These are phyloP conservation scores for Loris lydekkerianus DNA, from an alignment of 2,797 vertebrate genomes.

Conservation along the genomic window DNA sequence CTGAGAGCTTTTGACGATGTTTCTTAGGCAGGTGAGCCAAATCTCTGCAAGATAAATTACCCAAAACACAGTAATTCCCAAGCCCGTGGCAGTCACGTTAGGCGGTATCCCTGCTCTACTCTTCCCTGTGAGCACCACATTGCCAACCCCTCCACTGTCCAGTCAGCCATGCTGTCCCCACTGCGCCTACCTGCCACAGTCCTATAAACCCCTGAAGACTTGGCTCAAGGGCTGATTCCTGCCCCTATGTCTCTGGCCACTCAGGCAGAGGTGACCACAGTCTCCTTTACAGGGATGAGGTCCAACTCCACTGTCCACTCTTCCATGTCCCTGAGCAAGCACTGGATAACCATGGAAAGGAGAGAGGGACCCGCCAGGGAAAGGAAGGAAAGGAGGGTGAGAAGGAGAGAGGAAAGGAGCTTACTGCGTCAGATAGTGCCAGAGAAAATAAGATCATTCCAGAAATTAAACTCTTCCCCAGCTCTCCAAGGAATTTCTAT, in stretches of 20 bases:
- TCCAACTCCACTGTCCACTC: no score
- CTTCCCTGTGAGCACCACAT: rapidly evolving
- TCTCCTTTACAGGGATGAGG: background rate
- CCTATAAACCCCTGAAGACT: background rate
- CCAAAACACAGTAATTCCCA: background rate
- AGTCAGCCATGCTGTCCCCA: background rate
- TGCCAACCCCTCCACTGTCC: background rate
- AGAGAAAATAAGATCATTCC: background rate
- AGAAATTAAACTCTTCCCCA: background rate
- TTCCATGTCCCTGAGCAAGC: background rate
- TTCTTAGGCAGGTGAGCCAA: background rate
- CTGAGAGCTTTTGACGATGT: background rate
- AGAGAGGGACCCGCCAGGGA: no score
- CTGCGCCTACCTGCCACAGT: background rate
- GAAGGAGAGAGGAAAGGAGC: background rate
- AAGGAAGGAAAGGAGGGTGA: background rate
- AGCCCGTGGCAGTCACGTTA: background rate
- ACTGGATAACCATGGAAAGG: rapidly evolving
- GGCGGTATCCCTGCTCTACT: background rate
- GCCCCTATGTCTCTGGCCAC: rapidly evolving
- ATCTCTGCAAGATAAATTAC: background rate
- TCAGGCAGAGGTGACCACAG: rapidly evolving
- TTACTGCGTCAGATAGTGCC: background rate
- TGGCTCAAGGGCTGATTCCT: background rate
- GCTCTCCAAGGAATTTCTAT: background rate